Base-by-base conservation (phyloP, 2,113 vertebrate genomes). In the Antigone vipio region DNA sequence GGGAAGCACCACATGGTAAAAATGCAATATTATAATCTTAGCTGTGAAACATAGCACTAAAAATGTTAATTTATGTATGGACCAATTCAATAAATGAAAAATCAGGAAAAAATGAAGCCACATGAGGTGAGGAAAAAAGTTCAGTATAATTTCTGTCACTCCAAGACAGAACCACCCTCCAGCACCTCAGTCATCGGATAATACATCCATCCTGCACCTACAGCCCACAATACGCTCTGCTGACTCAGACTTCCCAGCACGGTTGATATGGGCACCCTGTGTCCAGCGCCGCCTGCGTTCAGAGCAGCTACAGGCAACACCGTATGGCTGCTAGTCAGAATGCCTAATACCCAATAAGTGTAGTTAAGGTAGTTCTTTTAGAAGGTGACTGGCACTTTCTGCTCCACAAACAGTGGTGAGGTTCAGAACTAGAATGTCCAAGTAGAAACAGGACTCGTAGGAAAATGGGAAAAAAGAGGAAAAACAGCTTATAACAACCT, bases 181-280 rank as follows among this genome's bases (percentile, higher is more conserved):
- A 93, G 92, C n/a, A 71, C 64, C 85, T 72, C 50, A 79, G 83
- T 29, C 35, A 56, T 6, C 4, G 5, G 35, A 11, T 12, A 38
- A 64, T 4, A 23, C 10, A 56, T 12, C 55, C 59, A 7, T 50
- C 20, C 30, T 56, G 27, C 42, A 52, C 15, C 34, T 64, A 23
- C 8, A 49, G 38, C 40, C 35, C 55, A 26, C 3, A 4, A 2
- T 2, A 34, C 0, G 8, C 35, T n/a, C 64, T 82, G 50, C 60
- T 80, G 60, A 38, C 18, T 44, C 80, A 12, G 35, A 35, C 21
- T 26, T 21, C 23, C 17, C 50, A 34, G 49, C 35, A 2, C 2
- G 24, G 32, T 9, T 62, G 20, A 27, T 5, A 14, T 0, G 4
- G 6, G 62, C 55, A 59, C 23, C 5, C 9, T 10, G 3, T 1